Conservation (phyloP, 1,140 invertebrate species). For the Glossosoma conforme region DNA sequence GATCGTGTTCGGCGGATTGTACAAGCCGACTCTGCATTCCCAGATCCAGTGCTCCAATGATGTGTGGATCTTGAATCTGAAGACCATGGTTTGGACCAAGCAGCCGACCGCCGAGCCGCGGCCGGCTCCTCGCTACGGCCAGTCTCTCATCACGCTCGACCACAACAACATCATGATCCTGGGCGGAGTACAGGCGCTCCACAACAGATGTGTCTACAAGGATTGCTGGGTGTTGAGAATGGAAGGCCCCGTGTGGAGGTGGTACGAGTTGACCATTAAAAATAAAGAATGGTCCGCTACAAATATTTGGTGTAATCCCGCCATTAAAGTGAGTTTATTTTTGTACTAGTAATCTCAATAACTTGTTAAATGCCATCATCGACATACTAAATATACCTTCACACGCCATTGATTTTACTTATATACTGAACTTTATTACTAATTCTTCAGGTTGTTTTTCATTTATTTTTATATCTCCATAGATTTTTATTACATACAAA, state of each 20-base stretch:
- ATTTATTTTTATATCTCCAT: too few relatives aligned
- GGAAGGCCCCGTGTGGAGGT: conserved; percentile 66
- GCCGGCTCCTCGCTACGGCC: conserved; percentile 82
- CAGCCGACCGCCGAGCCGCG: conserved; percentile 61
- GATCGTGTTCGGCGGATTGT: conserved; percentile 83
- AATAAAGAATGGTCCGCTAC: conserved; percentile 74
- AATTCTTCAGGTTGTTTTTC: too few relatives aligned
- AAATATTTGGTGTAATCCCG: conserved; percentile 90
- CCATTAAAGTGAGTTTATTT: conserved; percentile 57
- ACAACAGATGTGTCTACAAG: conserved; percentile 51
- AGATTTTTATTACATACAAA: too few relatives aligned
- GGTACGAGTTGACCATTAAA: conserved; percentile 71
- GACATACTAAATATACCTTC: too few relatives aligned
- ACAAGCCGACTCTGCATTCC: conserved; percentile 46
- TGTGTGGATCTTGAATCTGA: conserved; percentile 83
- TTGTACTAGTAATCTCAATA: too few relatives aligned
- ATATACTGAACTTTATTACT: too few relatives aligned
- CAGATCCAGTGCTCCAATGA: conserved; percentile 73
- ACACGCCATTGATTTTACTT: too few relatives aligned
- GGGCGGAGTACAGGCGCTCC: conserved; percentile 58
- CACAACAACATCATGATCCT: conserved; percentile 67
- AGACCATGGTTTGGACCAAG: conserved; percentile 71
- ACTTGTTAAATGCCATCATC: too few relatives aligned
- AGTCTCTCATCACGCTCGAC: conserved; percentile 75
- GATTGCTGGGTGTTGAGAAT: conserved; percentile 63